These are phyloP conservation scores for Poecilia gillii DNA, from an alignment of 2,797 vertebrate genomes.

Conservation along the genomic window DNA sequence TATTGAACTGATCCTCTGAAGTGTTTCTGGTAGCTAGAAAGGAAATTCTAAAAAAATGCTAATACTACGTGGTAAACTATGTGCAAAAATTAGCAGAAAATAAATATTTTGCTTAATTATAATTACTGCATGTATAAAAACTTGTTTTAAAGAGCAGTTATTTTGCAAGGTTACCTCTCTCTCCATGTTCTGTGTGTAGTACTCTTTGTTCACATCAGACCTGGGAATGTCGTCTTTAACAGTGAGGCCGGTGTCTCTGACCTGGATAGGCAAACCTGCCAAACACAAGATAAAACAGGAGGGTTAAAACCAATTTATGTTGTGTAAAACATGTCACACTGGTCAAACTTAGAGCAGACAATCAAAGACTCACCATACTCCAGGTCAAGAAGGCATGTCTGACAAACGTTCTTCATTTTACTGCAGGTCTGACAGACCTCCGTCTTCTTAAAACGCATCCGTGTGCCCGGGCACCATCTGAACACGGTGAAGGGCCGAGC, in stretches of 20 bases:
- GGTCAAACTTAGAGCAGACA: not conserved
- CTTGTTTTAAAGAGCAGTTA: not conserved
- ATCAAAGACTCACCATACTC: slow-evolving; percentile 88
- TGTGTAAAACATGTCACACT: not conserved
- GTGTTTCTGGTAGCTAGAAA: not conserved
- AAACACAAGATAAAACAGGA: slow-evolving; percentile 10
- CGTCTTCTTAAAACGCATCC: slow-evolving; percentile 99
- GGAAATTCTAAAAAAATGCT: not conserved
- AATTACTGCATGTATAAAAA: not conserved
- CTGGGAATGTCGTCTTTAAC: slow-evolving; percentile 97
- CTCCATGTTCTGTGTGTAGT: slow-evolving; percentile 99
- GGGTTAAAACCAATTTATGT: not conserved
- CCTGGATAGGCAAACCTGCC: slow-evolving; percentile 96
- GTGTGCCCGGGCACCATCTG: slow-evolving; percentile 95
- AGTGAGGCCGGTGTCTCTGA: slow-evolving; percentile 92
- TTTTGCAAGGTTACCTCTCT: slow-evolving; percentile 85
- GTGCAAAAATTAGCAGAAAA: not conserved
- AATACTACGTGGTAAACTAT: not conserved
- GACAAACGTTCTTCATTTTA: slow-evolving; percentile 98
- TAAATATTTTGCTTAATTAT: not conserved
- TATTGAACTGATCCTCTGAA: not conserved
- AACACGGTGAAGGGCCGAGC: slow-evolving; percentile 98
- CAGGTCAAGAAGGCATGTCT: slow-evolving; percentile 95
- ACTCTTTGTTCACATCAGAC: slow-evolving; percentile 98
- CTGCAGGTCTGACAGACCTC: slow-evolving; percentile 99